Conservation (phyloP, 2,888 invertebrate genomes). For the Pimpla rufipes region DNA sequence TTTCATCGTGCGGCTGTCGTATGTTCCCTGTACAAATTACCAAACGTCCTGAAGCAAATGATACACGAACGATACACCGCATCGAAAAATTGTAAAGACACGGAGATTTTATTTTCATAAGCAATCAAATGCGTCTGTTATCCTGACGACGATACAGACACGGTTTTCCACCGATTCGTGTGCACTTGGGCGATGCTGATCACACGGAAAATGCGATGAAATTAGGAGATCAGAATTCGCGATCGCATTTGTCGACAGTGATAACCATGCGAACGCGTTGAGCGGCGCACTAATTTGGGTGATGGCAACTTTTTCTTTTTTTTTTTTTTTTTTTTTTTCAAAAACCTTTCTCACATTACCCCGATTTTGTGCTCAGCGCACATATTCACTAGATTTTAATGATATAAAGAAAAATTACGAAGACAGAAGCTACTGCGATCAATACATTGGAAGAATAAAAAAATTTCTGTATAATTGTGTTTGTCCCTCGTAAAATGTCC, state of each 20-base stretch:
- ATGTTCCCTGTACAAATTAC: constrained; percentile 72
- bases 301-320: constrained; percentile 28
- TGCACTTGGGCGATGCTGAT: constrained; percentile 26
- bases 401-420: constrained; percentile 3
- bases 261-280: not conserved
- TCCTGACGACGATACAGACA: constrained; percentile 52
- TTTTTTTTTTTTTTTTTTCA: constrained; percentile 34
- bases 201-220: constrained; percentile 1
- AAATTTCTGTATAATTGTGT: constrained; percentile 60
- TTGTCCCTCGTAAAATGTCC: too few species aligned
- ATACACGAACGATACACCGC: constrained; percentile 65
- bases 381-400: not conserved
- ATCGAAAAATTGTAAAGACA: constrained; percentile 57
- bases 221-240: constrained; percentile 23
- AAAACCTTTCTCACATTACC: constrained; percentile 8
- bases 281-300: not conserved
- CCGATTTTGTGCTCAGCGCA: not conserved
- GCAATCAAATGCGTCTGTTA: constrained; percentile 61
- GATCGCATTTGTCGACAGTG: constrained; percentile 12
- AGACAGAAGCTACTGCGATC: not conserved
- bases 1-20: constrained; percentile 57
- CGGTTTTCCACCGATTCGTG: constrained; percentile 50
- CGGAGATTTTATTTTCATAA: constrained; percentile 72
- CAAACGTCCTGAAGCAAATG: constrained; percentile 62
- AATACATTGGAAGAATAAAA: constrained; percentile 29